Evolutionary conservation across 2,888 invertebrate genomes (phyloP).

Genomic region (Actias luna): DNA sequence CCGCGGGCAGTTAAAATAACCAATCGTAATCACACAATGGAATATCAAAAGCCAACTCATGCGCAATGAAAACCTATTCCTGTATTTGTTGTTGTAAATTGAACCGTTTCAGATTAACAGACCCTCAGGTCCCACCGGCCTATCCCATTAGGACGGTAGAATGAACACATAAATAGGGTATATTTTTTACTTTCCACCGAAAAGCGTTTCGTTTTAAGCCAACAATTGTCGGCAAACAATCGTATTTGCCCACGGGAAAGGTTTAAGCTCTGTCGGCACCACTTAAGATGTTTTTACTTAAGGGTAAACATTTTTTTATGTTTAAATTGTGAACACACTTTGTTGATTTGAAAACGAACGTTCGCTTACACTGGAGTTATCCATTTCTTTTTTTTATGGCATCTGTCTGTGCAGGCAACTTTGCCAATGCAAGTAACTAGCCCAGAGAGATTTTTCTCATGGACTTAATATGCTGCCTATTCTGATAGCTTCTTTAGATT

Average conservation of each 20-base stretch:
- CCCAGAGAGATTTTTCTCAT: no score
- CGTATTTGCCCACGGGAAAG: constrained; percentile 60
- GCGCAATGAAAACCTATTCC: not conserved
- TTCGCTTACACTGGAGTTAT: constrained; percentile 10
- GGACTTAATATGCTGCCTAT: no score
- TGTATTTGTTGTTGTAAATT: constrained; percentile 19
- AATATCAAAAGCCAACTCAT: not conserved
- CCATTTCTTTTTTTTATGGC: not conserved
- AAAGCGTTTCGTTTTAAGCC: constrained; percentile 50
- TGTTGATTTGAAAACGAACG: not conserved
- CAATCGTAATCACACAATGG: not conserved
- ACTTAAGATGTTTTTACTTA: constrained; percentile 42
- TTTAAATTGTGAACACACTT: constrained; percentile 16
- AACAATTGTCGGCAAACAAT: constrained; percentile 58
- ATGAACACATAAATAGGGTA: constrained; percentile 42
- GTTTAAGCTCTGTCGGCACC: constrained; percentile 50
- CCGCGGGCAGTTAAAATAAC: not conserved
- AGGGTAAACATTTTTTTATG: constrained; percentile 31
- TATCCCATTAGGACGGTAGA: constrained; percentile 68
- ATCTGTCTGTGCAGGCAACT: no score
- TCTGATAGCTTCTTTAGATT: no score
- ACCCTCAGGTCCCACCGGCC: constrained; percentile 30
- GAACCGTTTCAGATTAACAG: constrained; percentile 45
- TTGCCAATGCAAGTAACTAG: no score
- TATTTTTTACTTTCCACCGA: constrained; percentile 37